Base-by-base conservation (phyloP, 2,888 invertebrate genomes). In the Ennomos fuscantarius region DNA sequence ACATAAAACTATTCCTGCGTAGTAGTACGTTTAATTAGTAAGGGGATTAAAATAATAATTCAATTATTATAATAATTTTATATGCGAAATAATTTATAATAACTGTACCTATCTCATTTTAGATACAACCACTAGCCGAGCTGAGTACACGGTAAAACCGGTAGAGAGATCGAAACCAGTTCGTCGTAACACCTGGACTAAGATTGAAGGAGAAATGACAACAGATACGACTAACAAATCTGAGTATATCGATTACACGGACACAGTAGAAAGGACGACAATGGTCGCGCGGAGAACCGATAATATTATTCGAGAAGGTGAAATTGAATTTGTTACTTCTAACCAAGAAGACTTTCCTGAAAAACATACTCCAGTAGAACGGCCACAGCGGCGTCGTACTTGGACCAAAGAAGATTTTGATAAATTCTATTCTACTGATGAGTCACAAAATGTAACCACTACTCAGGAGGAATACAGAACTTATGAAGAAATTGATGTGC, bases 131-230 rank as follows among this genome's bases (percentile, higher is more conserved):
- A 96, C 96, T 48, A 93, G 94, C 49, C 94, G 94, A 70, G 85
- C 93, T 60, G 95, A 95, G 76, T 96, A 94, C 80, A 95, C 95
- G 64, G 94, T 94, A n/a, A 93, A 94, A 79, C 93, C 94, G 62
- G 90, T 93, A 8, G 95, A 95, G 80, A 88, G 95, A 71, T 93
- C 94, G 41, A 93, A 89, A 73, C 93, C 94, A 57, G 94, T 95
- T 45, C 91, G 96, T 68, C 93, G 96, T 51, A 95, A 96, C 73
- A 96, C 96, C 1, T 96, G 94, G 93, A 96, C 96, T 0, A 96
- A 96, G 81, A 87, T 95, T 42, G 96, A 95, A 84, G 96, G 96
- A 33, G 96, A 96, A 54, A 94, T 96, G 83, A 93, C 84, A 41
- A 94, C 94, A 40, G 95, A 95, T 69, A 96, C 96, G 5, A 96